Evolutionary conservation across 35 echinoderm and acorn worm genomes (phyloP).

Genomic region (Ptychodera flava): DNA sequence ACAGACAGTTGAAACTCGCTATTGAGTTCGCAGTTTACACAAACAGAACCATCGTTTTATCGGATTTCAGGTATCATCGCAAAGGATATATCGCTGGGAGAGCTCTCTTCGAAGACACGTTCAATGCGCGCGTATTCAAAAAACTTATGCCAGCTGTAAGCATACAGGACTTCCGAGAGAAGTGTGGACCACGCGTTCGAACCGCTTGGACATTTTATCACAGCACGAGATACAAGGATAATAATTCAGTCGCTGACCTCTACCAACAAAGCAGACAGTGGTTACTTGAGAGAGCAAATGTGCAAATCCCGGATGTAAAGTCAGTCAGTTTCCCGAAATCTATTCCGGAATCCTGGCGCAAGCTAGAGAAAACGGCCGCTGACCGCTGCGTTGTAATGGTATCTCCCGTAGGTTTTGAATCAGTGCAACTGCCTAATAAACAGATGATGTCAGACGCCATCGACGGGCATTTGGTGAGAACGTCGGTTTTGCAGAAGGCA

Average conservation of each 20-base stretch:
- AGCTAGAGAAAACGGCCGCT: neutral
- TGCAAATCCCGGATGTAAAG: neutral
- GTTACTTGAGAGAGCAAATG: neutral
- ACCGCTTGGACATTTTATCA: neutral
- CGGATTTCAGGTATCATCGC: neutral
- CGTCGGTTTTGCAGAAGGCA: neutral
- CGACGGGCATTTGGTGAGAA: neutral
- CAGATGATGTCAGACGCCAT: neutral
- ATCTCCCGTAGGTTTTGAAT: neutral
- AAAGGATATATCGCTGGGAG: neutral
- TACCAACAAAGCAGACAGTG: neutral
- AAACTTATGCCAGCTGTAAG: neutral
- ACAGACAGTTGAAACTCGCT: neutral
- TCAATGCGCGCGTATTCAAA: neutral
- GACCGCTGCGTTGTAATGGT: neutral
- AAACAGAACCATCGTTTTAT: neutral
- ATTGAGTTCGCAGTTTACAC: neutral
- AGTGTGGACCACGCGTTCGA: neutral
- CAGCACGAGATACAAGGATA: neutral
- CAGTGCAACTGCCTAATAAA: neutral
- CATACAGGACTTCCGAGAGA: neutral
- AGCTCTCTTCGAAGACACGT: neutral
- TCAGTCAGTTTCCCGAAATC: neutral
- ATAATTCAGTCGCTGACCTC: neutral
- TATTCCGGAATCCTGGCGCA: neutral